Conservation (phyloP, 35 echinoderm and acorn worm species). For the Holothuria glaberrima region DNA sequence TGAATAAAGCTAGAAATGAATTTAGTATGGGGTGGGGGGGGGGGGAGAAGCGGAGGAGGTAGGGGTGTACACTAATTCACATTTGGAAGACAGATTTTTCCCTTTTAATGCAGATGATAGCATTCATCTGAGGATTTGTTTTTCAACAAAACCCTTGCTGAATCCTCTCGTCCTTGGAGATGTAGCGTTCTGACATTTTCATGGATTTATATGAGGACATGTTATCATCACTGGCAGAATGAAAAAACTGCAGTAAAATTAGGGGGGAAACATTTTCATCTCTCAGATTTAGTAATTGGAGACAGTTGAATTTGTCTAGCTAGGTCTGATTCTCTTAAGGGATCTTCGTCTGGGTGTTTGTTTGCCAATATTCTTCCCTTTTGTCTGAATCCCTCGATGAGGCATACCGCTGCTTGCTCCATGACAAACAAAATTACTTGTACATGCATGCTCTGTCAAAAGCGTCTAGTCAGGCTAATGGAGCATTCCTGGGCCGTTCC, state of each 20-base stretch:
- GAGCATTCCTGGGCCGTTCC: constrained; percentile 35
- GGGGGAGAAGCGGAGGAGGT: too few relatives aligned
- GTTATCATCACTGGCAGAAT: constrained; percentile 8
- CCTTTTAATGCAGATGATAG: too few relatives aligned
- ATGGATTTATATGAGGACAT: neutral
- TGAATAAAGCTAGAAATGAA: too few relatives aligned
- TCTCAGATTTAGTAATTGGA: constrained; percentile 36
- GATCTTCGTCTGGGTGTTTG: neutral
- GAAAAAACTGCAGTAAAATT: neutral
- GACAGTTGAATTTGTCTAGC: constrained; percentile 18
- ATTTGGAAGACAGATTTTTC: too few relatives aligned
- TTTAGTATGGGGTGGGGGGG: too few relatives aligned
- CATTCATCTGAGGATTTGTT: too few relatives aligned
- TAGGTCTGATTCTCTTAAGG: constrained; percentile 7
- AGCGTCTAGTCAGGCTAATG: constrained; percentile 43
- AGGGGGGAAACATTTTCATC: constrained; percentile 31
- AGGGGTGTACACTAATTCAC: too few relatives aligned
- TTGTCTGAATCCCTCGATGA: neutral
- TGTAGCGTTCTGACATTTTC: too few relatives aligned
- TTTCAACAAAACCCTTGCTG: too few relatives aligned
- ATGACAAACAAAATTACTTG: constrained; percentile 47
- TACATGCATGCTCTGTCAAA: constrained; percentile 31
- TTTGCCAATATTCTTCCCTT: neutral
- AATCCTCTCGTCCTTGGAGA: too few relatives aligned
- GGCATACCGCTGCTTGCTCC: too few relatives aligned